Evolutionary conservation across 1,140 invertebrate genomes (phyloP).

Genomic region (Heliconius hewitsoni): DNA sequence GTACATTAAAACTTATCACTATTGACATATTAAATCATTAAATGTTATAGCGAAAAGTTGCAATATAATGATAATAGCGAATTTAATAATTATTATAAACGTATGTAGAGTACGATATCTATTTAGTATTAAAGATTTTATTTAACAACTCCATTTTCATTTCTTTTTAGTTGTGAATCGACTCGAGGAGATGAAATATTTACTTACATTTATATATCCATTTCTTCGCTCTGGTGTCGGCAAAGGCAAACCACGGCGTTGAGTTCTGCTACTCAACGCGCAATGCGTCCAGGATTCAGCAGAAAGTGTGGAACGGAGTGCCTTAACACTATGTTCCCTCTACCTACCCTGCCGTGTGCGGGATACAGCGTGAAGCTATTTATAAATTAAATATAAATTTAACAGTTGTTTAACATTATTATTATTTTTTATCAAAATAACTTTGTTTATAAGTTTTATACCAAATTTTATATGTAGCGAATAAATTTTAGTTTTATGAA

Average conservation of each 20-base stretch:
- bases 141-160: not conserved
- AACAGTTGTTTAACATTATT: not conserved
- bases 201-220: too few relatives aligned
- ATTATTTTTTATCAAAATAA: not conserved
- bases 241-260: too few relatives aligned
- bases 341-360: too few relatives aligned
- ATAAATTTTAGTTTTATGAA: constrained; percentile 12
- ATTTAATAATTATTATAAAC: not conserved
- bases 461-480: constrained; percentile 23
- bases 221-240: too few relatives aligned
- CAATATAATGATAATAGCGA: constrained; percentile 1
- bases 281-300: too few relatives aligned
- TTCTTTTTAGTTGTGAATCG: not conserved
- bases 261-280: too few relatives aligned
- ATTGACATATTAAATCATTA: not conserved
- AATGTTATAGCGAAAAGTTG: not conserved
- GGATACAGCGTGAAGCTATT: too few relatives aligned
- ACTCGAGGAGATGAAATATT: too few relatives aligned
- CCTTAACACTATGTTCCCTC: too few relatives aligned
- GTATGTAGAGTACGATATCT: not conserved
- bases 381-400: too few relatives aligned
- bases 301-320: too few relatives aligned
- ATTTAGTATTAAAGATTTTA: not conserved
- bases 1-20: too few relatives aligned
- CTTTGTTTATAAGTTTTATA: not conserved